phyloP scores from a whole-genome alignment of 1,140 invertebrate species.

The Steinernema khuongi region DNA sequence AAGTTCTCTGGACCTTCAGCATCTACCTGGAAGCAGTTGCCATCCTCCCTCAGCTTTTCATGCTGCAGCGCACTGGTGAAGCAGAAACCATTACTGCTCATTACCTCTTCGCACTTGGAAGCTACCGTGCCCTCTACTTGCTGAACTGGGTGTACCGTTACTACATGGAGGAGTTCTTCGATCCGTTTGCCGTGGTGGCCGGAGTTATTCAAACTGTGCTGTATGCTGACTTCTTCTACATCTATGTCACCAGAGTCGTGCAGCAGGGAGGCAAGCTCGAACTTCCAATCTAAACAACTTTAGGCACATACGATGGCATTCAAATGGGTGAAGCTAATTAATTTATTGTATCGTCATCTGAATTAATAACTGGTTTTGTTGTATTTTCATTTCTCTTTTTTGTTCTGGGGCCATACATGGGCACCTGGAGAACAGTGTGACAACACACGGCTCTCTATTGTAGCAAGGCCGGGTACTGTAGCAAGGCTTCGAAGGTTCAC shows the following conservation, averaged over 20 bases:
- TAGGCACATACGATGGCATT: neutral
- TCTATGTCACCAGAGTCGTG: slow-evolving; percentile 90
- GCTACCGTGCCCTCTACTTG: slow-evolving; percentile 86
- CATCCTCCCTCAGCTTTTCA: slow-evolving; percentile 93
- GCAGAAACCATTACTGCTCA: slow-evolving; percentile 98
- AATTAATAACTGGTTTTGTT: too few species aligned
- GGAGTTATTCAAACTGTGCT: slow-evolving; percentile 78
- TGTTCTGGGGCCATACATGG: too few species aligned
- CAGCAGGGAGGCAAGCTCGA: slow-evolving; percentile 44
- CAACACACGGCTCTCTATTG: too few species aligned
- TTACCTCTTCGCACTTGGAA: slow-evolving; percentile 91
- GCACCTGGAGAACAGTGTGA: too few species aligned
- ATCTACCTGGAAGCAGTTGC: slow-evolving; percentile 98
- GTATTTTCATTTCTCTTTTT: too few species aligned
- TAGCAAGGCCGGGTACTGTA: too few species aligned
- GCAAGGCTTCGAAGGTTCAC: too few species aligned
- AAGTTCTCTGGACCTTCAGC: slow-evolving; percentile 65
- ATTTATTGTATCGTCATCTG: too few species aligned
- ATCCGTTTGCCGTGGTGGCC: slow-evolving; percentile 84
- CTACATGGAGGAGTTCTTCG: slow-evolving; percentile 83
- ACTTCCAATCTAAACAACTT: slow-evolving; percentile 39
- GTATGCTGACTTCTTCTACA: slow-evolving; percentile 99
- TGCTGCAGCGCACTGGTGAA: slow-evolving; percentile 97
- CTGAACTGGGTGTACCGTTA: slow-evolving; percentile 98
- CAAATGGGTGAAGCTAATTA: too few species aligned